A percentile compares a stretch with the other conserved stretches of the same genome.
These are phyloP conservation scores for Hemitrygon akajei DNA, from an alignment of 2,797 vertebrate genomes.

Conservation along the genomic window DNA sequence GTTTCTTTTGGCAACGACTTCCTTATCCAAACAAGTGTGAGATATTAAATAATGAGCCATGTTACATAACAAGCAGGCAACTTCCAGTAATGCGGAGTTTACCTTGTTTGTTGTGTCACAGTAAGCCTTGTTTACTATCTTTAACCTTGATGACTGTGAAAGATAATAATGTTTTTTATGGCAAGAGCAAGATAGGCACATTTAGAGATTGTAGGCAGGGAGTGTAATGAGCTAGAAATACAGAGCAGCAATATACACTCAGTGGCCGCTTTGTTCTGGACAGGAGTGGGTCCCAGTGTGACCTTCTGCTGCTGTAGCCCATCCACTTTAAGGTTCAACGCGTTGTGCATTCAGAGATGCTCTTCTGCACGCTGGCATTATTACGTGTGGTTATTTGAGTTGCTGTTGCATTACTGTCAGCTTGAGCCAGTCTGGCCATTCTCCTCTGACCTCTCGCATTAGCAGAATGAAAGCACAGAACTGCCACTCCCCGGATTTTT, in stretches of 20 bases:
- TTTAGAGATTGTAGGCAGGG: neutral
- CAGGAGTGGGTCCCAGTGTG: no score
- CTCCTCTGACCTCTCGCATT: no score
- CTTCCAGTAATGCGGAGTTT: neutral
- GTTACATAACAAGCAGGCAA: neutral
- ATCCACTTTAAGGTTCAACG: no score
- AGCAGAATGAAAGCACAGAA: no score
- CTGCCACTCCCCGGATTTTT: no score
- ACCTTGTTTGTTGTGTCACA: neutral
- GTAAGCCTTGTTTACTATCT: neutral
- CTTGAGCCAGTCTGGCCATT: no score
- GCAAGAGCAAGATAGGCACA: neutral
- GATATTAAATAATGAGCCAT: slow-evolving; percentile 30
- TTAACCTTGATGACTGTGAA: neutral
- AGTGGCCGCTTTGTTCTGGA: no score
- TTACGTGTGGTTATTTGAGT: no score
- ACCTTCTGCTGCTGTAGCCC: no score
- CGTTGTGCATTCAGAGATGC: no score
- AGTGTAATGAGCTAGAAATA: neutral
- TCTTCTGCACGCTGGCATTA: no score
- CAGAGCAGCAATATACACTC: neutral
- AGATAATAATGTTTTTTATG: neutral
- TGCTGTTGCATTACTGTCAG: no score
- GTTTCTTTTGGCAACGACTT: neutral
- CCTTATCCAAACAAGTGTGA: slow-evolving; percentile 19